A percentile compares a stretch with the other conserved stretches of the same genome.
Evolutionary conservation across 2,888 invertebrate species (phyloP).

Genomic region (Amphiduros pacificus): DNA sequence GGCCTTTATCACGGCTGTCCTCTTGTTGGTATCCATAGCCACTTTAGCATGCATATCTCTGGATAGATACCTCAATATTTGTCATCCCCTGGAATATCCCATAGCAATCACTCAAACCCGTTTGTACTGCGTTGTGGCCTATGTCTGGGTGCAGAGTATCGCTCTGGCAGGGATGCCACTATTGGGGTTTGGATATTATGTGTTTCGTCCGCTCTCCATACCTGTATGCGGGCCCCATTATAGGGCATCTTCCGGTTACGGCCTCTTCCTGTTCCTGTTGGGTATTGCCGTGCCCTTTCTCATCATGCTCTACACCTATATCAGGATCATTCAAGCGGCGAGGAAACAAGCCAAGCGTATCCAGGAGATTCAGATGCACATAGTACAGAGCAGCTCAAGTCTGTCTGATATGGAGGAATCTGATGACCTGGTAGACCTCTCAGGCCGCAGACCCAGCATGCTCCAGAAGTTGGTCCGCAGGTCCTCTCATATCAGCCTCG

Average conservation of each 20-base stretch:
- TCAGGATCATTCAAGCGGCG: constrained; percentile 35
- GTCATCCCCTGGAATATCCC: constrained; percentile 43
- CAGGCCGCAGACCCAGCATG: constrained; percentile 14
- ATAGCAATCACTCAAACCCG: constrained; percentile 31
- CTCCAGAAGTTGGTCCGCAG: constrained; percentile 8
- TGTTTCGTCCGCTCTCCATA: constrained; percentile 38
- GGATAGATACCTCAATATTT: constrained; percentile 41
- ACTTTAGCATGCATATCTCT: constrained; percentile 41
- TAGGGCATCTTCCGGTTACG: constrained; percentile 24
- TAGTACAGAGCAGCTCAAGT: constrained; percentile 2
- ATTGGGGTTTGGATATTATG: constrained; percentile 42
- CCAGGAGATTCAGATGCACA: constrained; percentile 27
- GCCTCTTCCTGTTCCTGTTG: constrained; percentile 30
- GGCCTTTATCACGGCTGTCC: constrained; percentile 29
- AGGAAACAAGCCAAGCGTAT: constrained; percentile 34
- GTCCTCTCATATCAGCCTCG: constrained; percentile 4
- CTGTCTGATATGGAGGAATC: constrained; percentile 9
- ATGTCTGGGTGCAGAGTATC: constrained; percentile 37
- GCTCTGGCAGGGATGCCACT: constrained; percentile 36
- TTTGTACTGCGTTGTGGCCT: constrained; percentile 23
- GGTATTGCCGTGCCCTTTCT: constrained; percentile 33
- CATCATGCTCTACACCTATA: constrained; percentile 37
- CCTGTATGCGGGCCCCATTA: constrained; percentile 38
- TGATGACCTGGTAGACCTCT: not conserved
- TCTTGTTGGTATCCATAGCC: constrained; percentile 40